Percentiles rank a stretch among this genome's conserved stretches.
phyloP scores from a whole-genome alignment of 2,797 vertebrate genomes.

The Notamacropus eugenii region DNA sequence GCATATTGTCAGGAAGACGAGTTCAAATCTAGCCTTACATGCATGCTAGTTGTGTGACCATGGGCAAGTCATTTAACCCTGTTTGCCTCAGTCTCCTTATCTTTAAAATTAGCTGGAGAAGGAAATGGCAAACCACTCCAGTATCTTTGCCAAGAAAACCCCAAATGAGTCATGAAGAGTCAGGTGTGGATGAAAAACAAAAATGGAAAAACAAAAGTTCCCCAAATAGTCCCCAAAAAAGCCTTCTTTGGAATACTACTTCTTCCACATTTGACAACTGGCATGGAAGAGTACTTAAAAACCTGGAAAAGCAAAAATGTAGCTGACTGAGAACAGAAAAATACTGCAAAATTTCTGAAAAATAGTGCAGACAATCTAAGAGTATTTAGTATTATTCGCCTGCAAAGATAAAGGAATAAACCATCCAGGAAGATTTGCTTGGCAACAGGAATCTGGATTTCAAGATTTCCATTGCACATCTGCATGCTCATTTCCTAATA shows the following conservation, averaged over 20 bases:
- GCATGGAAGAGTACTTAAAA: background rate
- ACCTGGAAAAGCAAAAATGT: background rate
- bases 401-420: constrained; percentile 39
- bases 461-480: background rate
- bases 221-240: background rate
- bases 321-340: constrained; percentile 20
- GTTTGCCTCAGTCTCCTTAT: background rate
- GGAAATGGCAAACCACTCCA: background rate
- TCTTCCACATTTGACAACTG: background rate
- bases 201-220: background rate
- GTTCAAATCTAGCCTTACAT: background rate
- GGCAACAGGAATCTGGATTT: constrained; percentile 11
- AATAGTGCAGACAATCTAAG: background rate
- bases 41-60: background rate
- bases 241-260: background rate
- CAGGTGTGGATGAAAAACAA: background rate
- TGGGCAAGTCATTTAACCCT: background rate
- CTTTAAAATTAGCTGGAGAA: background rate
- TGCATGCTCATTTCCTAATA: background rate
- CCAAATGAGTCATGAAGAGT: background rate
- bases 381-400: background rate
- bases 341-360: background rate
- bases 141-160: background rate
- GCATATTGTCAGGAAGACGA: background rate
- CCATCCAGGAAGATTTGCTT: background rate